Evolutionary conservation across 2,888 invertebrate species (phyloP).

Genomic region (Neoscelio sp.): DNA sequence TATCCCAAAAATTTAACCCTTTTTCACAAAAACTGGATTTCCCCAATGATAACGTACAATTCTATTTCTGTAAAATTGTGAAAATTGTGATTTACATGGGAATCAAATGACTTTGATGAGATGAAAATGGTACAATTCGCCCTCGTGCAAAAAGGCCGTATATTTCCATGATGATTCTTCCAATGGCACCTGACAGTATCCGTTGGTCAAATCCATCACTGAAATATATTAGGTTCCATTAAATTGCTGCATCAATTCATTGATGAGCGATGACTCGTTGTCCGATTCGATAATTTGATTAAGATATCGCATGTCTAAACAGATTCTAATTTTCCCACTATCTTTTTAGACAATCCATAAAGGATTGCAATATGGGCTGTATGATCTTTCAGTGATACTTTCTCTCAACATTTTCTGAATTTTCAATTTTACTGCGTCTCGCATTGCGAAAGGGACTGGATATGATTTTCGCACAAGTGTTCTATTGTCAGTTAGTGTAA

Average conservation of each 20-base stretch:
- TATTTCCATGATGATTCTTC: constrained; percentile 46
- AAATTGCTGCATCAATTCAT: constrained; percentile 66
- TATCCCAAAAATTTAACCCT: constrained; percentile 67
- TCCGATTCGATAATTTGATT: constrained; percentile 74
- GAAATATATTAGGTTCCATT: constrained; percentile 64
- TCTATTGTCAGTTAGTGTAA: neutral
- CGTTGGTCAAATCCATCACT: constrained; percentile 65
- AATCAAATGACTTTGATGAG: neutral
- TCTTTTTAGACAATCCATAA: too few species aligned
- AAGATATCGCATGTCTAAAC: too few species aligned
- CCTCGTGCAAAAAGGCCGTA: constrained; percentile 63
- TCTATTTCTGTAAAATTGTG: constrained; percentile 6
- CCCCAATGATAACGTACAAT: constrained; percentile 58
- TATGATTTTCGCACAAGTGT: constrained; percentile 1
- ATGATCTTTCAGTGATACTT: too few species aligned
- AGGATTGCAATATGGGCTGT: too few species aligned
- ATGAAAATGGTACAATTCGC: constrained; percentile 69
- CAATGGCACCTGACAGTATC: constrained; percentile 70
- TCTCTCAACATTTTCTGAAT: too few species aligned
- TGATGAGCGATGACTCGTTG: constrained; percentile 68
- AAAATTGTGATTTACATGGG: constrained; percentile 10
- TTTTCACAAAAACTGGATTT: constrained; percentile 70
- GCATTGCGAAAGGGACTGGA: too few species aligned
- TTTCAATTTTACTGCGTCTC: too few species aligned
- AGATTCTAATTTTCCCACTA: too few species aligned